Evolutionary conservation across 2,888 invertebrate genomes (phyloP).

Genomic region (Campoletis raptor): DNA sequence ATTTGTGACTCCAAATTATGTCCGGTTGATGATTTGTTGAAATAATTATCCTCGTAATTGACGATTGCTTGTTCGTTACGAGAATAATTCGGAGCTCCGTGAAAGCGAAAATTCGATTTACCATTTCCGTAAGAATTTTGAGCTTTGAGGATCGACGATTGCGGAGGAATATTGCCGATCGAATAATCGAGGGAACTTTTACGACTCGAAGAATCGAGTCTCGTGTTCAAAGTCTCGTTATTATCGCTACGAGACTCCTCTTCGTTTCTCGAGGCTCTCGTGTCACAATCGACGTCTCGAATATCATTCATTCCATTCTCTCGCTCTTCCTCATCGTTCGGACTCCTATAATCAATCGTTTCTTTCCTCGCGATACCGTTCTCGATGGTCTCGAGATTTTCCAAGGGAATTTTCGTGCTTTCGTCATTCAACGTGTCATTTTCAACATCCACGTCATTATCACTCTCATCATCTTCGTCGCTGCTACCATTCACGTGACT

Average conservation of each 20-base stretch:
- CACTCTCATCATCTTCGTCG: slow-evolving; percentile 62
- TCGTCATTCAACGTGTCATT: slow-evolving; percentile 18
- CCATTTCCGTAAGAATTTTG: slow-evolving; percentile 36
- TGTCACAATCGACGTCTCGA: background rate
- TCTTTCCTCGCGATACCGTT: background rate
- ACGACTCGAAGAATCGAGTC: slow-evolving; percentile 14
- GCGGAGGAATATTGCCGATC: slow-evolving; percentile 18
- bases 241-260: background rate
- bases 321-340: background rate
- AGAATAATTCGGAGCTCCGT: slow-evolving; percentile 13
- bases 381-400: background rate
- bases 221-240: slow-evolving; percentile 12
- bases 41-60: slow-evolving; percentile 36
- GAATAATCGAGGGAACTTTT: slow-evolving; percentile 57
- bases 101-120: slow-evolving; percentile 1
- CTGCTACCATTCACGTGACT: slow-evolving; percentile 51
- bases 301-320: background rate
- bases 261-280: background rate
- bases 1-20: slow-evolving; percentile 54
- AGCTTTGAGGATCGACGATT: slow-evolving; percentile 57
- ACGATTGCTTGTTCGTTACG: slow-evolving; percentile 27
- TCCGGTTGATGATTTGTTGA: slow-evolving; percentile 41
- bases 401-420: background rate
- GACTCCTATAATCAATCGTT: background rate
- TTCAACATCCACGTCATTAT: slow-evolving; percentile 70